Evolutionary conservation across 30 jellyfish, hydroid and myxozoan species (phyloP).

Genomic region (Sanderia malayensis): DNA sequence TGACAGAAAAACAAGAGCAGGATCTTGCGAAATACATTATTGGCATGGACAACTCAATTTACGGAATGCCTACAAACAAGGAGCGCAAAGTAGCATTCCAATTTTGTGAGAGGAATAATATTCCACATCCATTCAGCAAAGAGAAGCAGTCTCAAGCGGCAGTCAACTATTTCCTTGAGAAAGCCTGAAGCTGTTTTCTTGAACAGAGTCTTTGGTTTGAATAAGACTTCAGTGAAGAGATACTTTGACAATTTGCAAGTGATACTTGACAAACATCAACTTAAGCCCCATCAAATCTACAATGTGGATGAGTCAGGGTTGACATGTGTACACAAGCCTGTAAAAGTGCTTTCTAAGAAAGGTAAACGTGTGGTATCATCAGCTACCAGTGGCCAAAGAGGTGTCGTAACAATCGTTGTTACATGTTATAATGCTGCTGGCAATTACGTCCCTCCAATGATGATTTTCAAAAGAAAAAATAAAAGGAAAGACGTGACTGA

Average conservation of each 20-base stretch:
- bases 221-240: conserved; percentile 6
- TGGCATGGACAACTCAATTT: conserved; percentile 35
- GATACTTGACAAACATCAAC: conserved; percentile 16
- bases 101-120: conserved; percentile 1
- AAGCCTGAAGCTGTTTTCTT: conserved; percentile 50
- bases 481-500: conserved; percentile 25
- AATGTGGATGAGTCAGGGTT: conserved; percentile 52
- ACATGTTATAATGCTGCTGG: conserved; percentile 18
- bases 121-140: neutral
- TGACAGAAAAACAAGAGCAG: conserved; percentile 16
- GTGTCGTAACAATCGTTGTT: conserved; percentile 33
- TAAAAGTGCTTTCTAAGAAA: conserved; percentile 29
- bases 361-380: conserved; percentile 48
- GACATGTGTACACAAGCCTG: conserved; percentile 50
- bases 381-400: conserved; percentile 58
- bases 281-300: conserved; percentile 42
- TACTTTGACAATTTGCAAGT: conserved; percentile 19
- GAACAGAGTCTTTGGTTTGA: conserved; percentile 65
- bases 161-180: conserved; percentile 29
- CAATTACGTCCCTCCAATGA: conserved; percentile 40
- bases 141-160: conserved; percentile 38
- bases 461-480: conserved; percentile 39
- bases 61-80: conserved; percentile 32
- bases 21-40: conserved; percentile 8
- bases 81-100: conserved; percentile 30